A percentile compares a stretch with the other conserved stretches of the same genome.
These are phyloP conservation scores for Fopius arisanus DNA, from an alignment of 1,140 invertebrate genomes.

Conservation along the genomic window DNA sequence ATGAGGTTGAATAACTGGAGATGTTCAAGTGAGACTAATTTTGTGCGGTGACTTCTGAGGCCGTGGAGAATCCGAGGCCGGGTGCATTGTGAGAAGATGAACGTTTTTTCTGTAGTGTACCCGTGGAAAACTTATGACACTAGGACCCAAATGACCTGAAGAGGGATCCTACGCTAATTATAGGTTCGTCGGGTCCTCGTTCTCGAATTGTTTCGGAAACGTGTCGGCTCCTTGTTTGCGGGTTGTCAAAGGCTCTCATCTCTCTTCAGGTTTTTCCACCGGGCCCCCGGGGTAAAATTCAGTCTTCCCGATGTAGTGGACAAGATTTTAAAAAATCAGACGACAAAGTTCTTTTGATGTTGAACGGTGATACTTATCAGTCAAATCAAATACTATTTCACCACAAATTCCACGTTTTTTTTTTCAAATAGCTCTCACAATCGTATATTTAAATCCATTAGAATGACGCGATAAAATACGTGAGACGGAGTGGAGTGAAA, in stretches of 20 bases:
- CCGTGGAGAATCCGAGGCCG: constrained; percentile 13
- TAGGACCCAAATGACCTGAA: constrained; percentile 40
- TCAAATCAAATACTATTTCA: not conserved
- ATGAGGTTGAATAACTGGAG: too few species aligned
- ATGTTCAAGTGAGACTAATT: constrained; percentile 35
- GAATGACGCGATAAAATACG: constrained; percentile 20
- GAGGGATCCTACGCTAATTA: constrained; percentile 54
- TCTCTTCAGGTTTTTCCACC: constrained; percentile 19
- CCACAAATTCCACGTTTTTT: not conserved
- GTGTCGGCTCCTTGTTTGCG: constrained; percentile 57
- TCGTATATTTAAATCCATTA: not conserved
- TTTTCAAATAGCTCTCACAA: not conserved
- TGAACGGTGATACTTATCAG: not conserved
- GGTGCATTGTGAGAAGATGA: constrained; percentile 16
- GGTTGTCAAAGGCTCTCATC: constrained; percentile 51
- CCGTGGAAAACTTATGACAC: constrained; percentile 42
- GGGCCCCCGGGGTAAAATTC: not conserved
- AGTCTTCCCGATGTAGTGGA: not conserved
- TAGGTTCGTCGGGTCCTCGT: constrained; percentile 43
- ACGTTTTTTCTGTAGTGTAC: not conserved
- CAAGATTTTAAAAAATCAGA: constrained; percentile 1
- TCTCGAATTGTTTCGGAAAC: constrained; percentile 49
- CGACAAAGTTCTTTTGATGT: constrained; percentile 7
- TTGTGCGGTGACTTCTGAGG: constrained; percentile 33
- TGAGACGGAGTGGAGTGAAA: not conserved